A percentile compares a stretch with the other conserved stretches of the same genome.
Conservation (phyloP, 1,140 invertebrate species). For the Danaus melanippus region DNA sequence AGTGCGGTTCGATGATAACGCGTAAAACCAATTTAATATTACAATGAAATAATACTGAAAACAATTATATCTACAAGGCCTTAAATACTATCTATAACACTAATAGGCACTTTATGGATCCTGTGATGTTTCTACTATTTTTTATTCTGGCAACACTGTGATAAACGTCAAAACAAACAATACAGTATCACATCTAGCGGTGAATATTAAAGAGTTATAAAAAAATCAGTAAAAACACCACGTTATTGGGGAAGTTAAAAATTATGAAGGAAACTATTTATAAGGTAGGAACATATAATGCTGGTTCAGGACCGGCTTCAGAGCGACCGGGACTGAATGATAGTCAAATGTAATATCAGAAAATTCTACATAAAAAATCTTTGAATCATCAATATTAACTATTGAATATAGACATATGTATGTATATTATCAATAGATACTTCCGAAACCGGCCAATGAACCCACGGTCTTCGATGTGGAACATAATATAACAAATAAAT, state of each 20-base stretch:
- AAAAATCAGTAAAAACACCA: neutral
- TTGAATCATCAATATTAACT: slow-evolving; percentile 22
- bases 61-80: slow-evolving; percentile 26
- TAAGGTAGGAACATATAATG: slow-evolving; percentile 12
- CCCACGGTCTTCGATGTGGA: neutral
- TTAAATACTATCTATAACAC: slow-evolving; percentile 40
- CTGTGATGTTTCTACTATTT: no score
- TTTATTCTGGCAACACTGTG: no score
- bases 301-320: neutral
- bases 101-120: slow-evolving; percentile 65
- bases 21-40: slow-evolving; percentile 28
- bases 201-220: no score
- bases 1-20: no score
- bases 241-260: slow-evolving; percentile 11
- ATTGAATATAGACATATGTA: slow-evolving; percentile 23
- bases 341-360: neutral
- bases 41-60: slow-evolving; percentile 18
- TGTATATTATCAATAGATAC: neutral
- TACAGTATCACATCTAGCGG: no score
- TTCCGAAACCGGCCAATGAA: no score
- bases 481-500: slow-evolving; percentile 19
- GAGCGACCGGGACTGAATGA: no score
- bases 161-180: no score
- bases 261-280: slow-evolving; percentile 10
- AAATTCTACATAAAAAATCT: slow-evolving; percentile 1